Evolutionary conservation across 2,797 vertebrate genomes (phyloP), one percentile per base, ranked within the genome.

Genomic region (Siniperca undulata): DNA sequence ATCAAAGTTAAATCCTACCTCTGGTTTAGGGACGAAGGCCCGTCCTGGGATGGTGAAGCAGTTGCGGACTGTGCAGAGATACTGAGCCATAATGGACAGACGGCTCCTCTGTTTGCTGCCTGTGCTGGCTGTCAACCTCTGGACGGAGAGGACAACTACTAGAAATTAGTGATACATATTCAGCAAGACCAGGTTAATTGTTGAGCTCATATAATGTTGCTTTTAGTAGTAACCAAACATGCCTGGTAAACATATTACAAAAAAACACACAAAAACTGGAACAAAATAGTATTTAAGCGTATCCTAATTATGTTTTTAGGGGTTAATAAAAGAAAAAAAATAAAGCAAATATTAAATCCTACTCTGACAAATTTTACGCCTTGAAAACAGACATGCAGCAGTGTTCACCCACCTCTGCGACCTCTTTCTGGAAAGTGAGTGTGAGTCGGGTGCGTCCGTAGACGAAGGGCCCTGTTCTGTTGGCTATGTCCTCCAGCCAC

Each of bases 401-500:
- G 27, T 6, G 53, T 46, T 75, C 53, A 83, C 91, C 7, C 70
- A 94, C 99, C 97, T 99, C 97, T 42, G 95, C 97, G 16, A 99
- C 97, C 92, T 99, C 99, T 72, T 98, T 98, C 95, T 99, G 99
- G 90, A 99, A 99, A 22, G 98, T 99, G 88, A 99, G 92, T 0
- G 97, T 99, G 94, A 99, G 97, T 74, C 79, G 96, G 1, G 97
- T 98, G 80, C 98, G 97, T 76, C 99, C 98, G 0, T 96, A 99
- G 46, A 27, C 13, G 64, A 99, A 99, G 67, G 98, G 98, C 2
- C 99, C 98, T 0, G 94, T 94, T 82, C 91, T 95, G 83, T 91
- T 93, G 0, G 97, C 95, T 44, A 99, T 83, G 60, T 94, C 94
- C 89, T 97, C 97, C 87, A 99, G 93, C 98, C 98, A 99, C 80